These are phyloP conservation scores for Prinia subflava DNA, from an alignment of 2,113 vertebrate genomes.

Conservation along the genomic window DNA sequence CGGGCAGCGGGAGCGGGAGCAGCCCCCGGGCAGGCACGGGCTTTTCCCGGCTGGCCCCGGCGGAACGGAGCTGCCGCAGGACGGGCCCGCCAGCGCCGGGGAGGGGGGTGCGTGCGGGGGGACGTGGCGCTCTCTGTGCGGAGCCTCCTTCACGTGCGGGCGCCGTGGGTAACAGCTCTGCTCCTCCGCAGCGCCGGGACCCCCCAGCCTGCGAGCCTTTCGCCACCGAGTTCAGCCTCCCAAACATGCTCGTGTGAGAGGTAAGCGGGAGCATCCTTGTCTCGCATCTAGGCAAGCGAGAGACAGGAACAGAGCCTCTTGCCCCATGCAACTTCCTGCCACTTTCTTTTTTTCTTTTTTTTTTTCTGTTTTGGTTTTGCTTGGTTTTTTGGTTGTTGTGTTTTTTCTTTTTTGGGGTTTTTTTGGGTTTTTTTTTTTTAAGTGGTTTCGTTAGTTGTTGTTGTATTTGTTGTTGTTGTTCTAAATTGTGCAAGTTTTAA, in stretches of 20 bases:
- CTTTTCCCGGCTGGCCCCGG: background rate
- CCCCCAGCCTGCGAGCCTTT: background rate
- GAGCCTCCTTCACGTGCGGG: background rate
- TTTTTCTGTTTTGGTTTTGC: background rate
- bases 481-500: background rate
- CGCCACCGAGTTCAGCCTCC: rapidly evolving
- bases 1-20: background rate
- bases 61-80: background rate
- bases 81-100: background rate
- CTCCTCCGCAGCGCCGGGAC: background rate
- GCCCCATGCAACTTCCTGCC: background rate
- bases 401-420: no score
- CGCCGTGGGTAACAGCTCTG: background rate
- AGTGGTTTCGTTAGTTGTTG: background rate
- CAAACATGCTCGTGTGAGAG: background rate
- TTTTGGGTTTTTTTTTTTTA: background rate
- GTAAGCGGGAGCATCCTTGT: background rate
- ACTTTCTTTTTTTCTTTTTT: rapidly evolving
- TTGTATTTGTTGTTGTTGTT: no score
- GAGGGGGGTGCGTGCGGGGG: background rate
- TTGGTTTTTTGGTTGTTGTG: background rate
- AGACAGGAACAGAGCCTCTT: background rate
- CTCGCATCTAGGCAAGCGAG: background rate
- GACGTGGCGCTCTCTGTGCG: background rate
- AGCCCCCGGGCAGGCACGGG: background rate